A percentile compares a stretch with the other conserved stretches of the same genome.
phyloP scores from a whole-genome alignment of 2,113 vertebrate genomes.

The Oryzias curvinotus region DNA sequence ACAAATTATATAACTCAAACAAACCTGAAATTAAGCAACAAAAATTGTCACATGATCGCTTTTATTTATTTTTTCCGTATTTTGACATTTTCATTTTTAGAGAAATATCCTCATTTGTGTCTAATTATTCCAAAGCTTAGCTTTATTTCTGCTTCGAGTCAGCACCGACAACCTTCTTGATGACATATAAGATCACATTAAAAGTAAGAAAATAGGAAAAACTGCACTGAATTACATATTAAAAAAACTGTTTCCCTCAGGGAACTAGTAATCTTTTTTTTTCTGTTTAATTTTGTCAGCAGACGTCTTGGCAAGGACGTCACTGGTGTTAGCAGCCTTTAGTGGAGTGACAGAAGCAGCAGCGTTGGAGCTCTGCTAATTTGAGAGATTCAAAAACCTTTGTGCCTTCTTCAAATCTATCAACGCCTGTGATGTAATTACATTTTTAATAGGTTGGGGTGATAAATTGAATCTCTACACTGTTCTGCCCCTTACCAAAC shows the following conservation, averaged over 20 bases:
- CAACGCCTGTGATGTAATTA: slow-evolving; percentile 70
- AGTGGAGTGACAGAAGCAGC: slow-evolving; percentile 39
- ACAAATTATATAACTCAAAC: no score
- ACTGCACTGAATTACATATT: not conserved
- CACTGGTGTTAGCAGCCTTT: slow-evolving; percentile 33
- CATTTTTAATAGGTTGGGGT: slow-evolving; percentile 65
- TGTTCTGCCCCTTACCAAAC: slow-evolving; percentile 66
- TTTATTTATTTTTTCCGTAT: no score
- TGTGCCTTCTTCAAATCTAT: slow-evolving; percentile 67
- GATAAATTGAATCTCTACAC: slow-evolving; percentile 70
- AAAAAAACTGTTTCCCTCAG: not conserved
- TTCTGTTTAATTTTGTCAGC: slow-evolving; percentile 9
- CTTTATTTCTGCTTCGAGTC: no score
- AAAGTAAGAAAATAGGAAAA: no score
- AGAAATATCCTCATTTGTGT: no score
- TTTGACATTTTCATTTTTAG: no score
- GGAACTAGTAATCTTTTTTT: slow-evolving; percentile 7
- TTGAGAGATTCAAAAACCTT: slow-evolving; percentile 67
- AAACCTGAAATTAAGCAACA: no score
- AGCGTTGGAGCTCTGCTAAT: slow-evolving; percentile 47
- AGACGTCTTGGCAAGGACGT: slow-evolving; percentile 21
- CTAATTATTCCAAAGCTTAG: no score
- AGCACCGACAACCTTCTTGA: no score
- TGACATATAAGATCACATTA: no score
- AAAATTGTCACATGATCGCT: no score